These are phyloP conservation scores for Ptychochromis oligacanthus DNA, from an alignment of 2,113 vertebrate genomes.

Conservation along the genomic window DNA sequence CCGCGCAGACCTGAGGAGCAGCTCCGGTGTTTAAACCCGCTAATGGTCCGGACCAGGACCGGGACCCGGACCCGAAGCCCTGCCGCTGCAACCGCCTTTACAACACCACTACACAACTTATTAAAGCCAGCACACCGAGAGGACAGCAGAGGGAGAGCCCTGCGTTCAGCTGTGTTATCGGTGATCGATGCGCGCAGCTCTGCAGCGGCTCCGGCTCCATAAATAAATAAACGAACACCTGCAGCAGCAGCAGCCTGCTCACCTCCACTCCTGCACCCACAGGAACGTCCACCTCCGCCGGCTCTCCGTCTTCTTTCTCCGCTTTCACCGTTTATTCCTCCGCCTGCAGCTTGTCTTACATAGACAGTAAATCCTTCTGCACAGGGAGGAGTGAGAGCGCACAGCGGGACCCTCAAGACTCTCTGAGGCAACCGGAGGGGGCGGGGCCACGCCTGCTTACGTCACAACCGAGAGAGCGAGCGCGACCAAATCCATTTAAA, in stretches of 20 bases:
- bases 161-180: too few relatives aligned
- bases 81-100: too few relatives aligned
- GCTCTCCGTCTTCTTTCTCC: not conserved
- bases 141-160: too few relatives aligned
- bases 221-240: conserved; percentile 1
- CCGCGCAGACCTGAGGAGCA: not conserved
- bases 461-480: conserved; percentile 56
- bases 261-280: conserved; percentile 72
- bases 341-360: conserved; percentile 19
- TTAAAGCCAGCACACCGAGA: too few relatives aligned
- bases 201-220: not conserved
- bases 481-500: not conserved
- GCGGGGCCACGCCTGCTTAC: conserved; percentile 68
- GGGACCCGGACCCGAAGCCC: too few relatives aligned
- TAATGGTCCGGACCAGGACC: not conserved
- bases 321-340: not conserved
- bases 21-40: not conserved
- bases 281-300: conserved; percentile 41
- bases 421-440: conserved; percentile 60
- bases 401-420: conserved; percentile 70
- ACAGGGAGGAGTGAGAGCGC: conserved; percentile 64
- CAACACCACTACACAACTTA: too few relatives aligned
- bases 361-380: conserved; percentile 51
- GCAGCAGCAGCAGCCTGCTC: conserved; percentile 49
- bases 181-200: too few relatives aligned